phyloP scores from a whole-genome alignment of 1,140 invertebrate species.

The Phocides pigmalion region DNA sequence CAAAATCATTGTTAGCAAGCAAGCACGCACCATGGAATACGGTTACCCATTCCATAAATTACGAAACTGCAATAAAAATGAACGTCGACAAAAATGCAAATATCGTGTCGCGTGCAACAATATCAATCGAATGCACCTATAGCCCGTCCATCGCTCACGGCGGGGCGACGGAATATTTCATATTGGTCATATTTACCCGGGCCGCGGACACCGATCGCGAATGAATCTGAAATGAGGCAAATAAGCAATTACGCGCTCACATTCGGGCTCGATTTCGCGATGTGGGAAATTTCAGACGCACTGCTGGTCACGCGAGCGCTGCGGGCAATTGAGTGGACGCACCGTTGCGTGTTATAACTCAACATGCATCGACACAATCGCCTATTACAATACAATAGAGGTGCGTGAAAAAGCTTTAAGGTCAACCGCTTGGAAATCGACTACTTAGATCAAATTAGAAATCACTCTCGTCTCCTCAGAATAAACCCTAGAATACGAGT shows the following conservation, averaged over 20 bases:
- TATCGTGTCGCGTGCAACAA: background rate
- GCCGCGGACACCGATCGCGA: slow-evolving; percentile 54
- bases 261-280: slow-evolving; percentile 67
- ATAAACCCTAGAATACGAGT: too few relatives aligned
- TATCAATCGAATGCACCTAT: slow-evolving; percentile 12
- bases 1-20: too few relatives aligned
- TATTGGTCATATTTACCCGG: slow-evolving; percentile 45
- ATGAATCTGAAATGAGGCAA: slow-evolving; percentile 78
- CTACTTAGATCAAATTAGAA: background rate
- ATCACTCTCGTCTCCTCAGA: background rate
- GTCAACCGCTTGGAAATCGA: background rate
- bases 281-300: slow-evolving; percentile 64
- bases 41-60: background rate
- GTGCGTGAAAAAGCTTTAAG: background rate
- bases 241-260: slow-evolving; percentile 77
- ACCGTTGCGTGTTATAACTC: slow-evolving; percentile 10
- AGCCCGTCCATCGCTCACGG: slow-evolving; percentile 14
- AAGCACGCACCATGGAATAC: too few relatives aligned
- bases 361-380: background rate
- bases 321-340: slow-evolving; percentile 28
- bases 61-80: background rate
- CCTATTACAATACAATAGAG: background rate
- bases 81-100: background rate
- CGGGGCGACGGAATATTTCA: slow-evolving; percentile 23
- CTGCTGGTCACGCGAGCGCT: slow-evolving; percentile 42